Base-by-base conservation (phyloP, 2,797 vertebrate species). In the Amblyopsis hoosieri region DNA sequence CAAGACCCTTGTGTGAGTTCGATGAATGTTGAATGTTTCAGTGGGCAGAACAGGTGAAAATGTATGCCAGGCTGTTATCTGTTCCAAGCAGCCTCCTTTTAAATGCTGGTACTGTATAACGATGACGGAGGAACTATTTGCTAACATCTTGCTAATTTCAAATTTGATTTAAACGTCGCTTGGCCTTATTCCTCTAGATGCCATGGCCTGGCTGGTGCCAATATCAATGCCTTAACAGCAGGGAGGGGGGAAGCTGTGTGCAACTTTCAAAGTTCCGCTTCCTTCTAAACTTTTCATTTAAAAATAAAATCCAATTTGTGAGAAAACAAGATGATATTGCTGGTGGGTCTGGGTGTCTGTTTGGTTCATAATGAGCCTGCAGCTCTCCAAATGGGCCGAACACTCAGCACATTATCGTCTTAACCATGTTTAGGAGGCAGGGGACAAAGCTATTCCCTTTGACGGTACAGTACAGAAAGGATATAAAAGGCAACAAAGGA, bases 361-460 rank as follows among this genome's bases (percentile, higher is more conserved):
- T 83, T 3, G 33, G 68, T 49, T 54, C 64, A 64, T 77, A 80
- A 86, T 82, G 67, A 85, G 33, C 37, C 71, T 4, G 50, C 50
- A 37, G 70, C 60, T 81, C 70, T 76, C 69, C 53, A 74, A 84
- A 76, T 66, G 51, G 60, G 53, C 72, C 33, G 2, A 46, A 64
- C 73, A 71, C 75, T 80, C 74, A 66, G 67, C 79, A 77, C 57
- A 78, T 72, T 82, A 87, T 71, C 73, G 79, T 62, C 65, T 71
- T 67, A 76, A 81, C 67, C 54, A 54, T 63, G 57, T 80, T 81
- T 60, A 54, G 69, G 71, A 73, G 77, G 73, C 53, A 49, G 59
- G 63, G 68, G 67, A 67, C 68, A 57, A 78, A 80, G 69, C 69
- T 72, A 71, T 82, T 80, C 79, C 69, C 51, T 74, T 50, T 71